Base-by-base conservation (phyloP, 2,888 invertebrate genomes). In the Ophion obscuratus region DNA sequence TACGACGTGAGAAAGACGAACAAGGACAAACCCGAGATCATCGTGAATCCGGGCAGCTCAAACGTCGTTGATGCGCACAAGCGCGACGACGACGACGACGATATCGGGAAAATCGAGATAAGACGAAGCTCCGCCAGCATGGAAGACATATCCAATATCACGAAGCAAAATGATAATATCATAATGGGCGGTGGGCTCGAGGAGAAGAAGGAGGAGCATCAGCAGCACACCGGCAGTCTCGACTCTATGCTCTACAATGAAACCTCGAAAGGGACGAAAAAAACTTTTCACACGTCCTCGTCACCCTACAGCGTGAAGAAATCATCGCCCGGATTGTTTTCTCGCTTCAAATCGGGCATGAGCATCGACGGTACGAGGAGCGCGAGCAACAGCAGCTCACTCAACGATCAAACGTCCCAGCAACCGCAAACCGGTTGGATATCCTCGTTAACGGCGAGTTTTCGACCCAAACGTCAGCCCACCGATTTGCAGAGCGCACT, bases 81-180 rank as follows among this genome's bases (percentile, higher is more conserved):
- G 73, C 27, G 59, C 5, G 88, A 90, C 11, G 89, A 89, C 27
- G 91, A 90, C 47, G 90, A 90, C 40, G 91, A 90, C 47, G 90
- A 90, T 44, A 88, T 91, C 17, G 92, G 91, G 1, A 93, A 93
- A 81, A 89, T 94, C 7, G 94, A 93, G 85, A 94, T 94, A 24
- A 88, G 94, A 62, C 89, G 94, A 36, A 94, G 94, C 79, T 94
- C 94, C 4, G 94, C 94, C 3, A 94, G 94, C 75, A 94, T 94
- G 94, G 94, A 94, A 80, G 94, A 94, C 77, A 94, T 94, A 76
- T 93, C 94, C 68, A 93, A 94, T 87, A 94, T 94, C 74, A 91
- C 92, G 9, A 94, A 94, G 73, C 92, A 93, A 70, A 90, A 91
- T 44, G 93, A 94, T 70, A 67, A 86, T 5, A 88, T 88, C 10